Conservation (phyloP, 23 tunicate genomes). For the Oikopleura dioica region DNA sequence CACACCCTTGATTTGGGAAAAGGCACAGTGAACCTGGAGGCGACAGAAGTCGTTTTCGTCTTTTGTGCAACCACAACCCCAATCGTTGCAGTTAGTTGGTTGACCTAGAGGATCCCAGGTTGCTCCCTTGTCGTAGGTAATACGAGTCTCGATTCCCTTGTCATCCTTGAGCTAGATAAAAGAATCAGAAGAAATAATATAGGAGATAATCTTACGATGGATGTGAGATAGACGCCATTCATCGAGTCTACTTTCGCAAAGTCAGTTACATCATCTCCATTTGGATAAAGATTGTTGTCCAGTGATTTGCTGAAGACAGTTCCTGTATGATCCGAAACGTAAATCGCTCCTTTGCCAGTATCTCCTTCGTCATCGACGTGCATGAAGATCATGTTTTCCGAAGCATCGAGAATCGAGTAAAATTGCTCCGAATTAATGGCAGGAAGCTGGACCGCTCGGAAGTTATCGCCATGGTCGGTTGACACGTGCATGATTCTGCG, state of each 20-base stretch:
- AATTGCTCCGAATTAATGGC: conserved; percentile 36
- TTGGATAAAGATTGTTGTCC: conserved; percentile 47
- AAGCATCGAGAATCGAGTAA: conserved; percentile 58
- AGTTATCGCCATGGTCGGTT: conserved; percentile 43
- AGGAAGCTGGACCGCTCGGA: conserved; percentile 72
- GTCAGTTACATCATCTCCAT: conserved; percentile 41
- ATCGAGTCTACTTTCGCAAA: conserved; percentile 54
- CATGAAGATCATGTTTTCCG: conserved; percentile 69
- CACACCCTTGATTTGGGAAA: conserved; percentile 18
- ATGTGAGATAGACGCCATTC: conserved; percentile 67
- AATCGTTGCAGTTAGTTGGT: neutral
- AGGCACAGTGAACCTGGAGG: conserved; percentile 58
- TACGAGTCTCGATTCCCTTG: conserved; percentile 40
- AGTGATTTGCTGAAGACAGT: conserved; percentile 57
- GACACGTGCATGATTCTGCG: conserved; percentile 76
- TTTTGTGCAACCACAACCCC: neutral
- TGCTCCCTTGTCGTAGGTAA: conserved; percentile 80
- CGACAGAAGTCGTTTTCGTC: conserved; percentile 15
- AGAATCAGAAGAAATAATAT: neutral
- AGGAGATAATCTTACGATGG: conserved; percentile 20
- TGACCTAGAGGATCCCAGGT: conserved; percentile 19
- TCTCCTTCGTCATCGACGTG: conserved; percentile 66
- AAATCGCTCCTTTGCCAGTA: conserved; percentile 55
- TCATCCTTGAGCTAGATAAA: conserved; percentile 15
- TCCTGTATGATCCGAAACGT: conserved; percentile 67